A percentile compares a stretch with the other conserved stretches of the same genome.
phyloP scores from a whole-genome alignment of 2,888 invertebrate genomes.

The Campaea margaritaria region DNA sequence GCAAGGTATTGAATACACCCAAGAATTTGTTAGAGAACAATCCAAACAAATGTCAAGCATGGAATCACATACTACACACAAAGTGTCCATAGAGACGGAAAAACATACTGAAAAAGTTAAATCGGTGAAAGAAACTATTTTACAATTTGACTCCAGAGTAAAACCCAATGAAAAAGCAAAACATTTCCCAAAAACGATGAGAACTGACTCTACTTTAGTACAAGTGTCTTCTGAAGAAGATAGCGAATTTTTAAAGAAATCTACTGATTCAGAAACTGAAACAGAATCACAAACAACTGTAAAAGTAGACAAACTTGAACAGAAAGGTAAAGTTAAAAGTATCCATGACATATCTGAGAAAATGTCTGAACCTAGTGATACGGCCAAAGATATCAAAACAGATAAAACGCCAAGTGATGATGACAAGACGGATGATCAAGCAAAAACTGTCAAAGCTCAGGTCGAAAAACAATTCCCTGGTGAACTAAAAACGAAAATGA shows the following conservation, averaged over 20 bases:
- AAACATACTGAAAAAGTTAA: constrained; percentile 68
- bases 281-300: constrained; percentile 83
- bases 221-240: constrained; percentile 84
- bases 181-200: constrained; percentile 70
- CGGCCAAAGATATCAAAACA: constrained; percentile 57
- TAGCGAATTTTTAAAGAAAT: constrained; percentile 81
- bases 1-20: constrained; percentile 79
- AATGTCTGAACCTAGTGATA: constrained; percentile 52
- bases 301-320: constrained; percentile 69
- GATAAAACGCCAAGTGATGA: constrained; percentile 55
- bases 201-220: constrained; percentile 82
- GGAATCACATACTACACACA: constrained; percentile 63
- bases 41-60: constrained; percentile 72
- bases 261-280: constrained; percentile 83
- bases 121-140: constrained; percentile 79
- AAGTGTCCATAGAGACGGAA: constrained; percentile 61
- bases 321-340: constrained; percentile 57
- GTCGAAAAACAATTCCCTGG: constrained; percentile 66
- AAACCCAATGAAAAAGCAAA: constrained; percentile 73
- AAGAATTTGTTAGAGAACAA: constrained; percentile 82
- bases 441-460: constrained; percentile 51
- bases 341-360: constrained; percentile 52
- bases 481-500: constrained; percentile 65
- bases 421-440: constrained; percentile 58
- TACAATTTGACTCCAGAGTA: constrained; percentile 74